Conservation (phyloP, 2,888 invertebrate genomes). For the Archips crataeganus region DNA sequence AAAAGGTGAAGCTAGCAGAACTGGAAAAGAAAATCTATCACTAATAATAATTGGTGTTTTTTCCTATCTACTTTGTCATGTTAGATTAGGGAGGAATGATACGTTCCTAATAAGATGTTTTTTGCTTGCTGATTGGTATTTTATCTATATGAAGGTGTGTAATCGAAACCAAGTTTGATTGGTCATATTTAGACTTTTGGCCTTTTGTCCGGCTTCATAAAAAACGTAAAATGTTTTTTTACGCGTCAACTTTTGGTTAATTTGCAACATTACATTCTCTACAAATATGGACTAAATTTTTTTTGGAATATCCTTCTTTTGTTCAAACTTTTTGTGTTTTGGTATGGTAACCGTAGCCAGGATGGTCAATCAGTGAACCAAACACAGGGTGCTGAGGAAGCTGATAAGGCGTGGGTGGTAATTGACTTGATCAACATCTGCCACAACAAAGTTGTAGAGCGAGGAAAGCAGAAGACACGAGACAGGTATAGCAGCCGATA, state of each 20-base stretch:
- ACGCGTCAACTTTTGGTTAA: too few species aligned
- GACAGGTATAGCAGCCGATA: slow-evolving; percentile 44
- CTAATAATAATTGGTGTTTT: not conserved
- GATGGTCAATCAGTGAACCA: not conserved
- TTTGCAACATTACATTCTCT: too few species aligned
- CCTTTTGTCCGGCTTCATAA: too few species aligned
- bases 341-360: too few species aligned
- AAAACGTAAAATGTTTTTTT: too few species aligned
- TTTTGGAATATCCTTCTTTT: too few species aligned
- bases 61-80: not conserved
- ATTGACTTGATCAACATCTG: slow-evolving; percentile 6
- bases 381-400: not conserved
- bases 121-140: not conserved
- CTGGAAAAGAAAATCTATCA: slow-evolving; percentile 9
- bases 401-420: slow-evolving; percentile 11
- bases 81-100: not conserved
- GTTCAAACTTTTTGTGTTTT: too few species aligned
- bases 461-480: slow-evolving; percentile 25
- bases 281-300: too few species aligned
- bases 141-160: not conserved
- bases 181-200: not conserved
- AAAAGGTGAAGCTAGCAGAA: slow-evolving; percentile 1
- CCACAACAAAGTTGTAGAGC: slow-evolving; percentile 23
- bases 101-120: not conserved
- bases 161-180: not conserved